Conservation (phyloP, 2,797 vertebrate species). For the Stomatorhinus walkeri region DNA sequence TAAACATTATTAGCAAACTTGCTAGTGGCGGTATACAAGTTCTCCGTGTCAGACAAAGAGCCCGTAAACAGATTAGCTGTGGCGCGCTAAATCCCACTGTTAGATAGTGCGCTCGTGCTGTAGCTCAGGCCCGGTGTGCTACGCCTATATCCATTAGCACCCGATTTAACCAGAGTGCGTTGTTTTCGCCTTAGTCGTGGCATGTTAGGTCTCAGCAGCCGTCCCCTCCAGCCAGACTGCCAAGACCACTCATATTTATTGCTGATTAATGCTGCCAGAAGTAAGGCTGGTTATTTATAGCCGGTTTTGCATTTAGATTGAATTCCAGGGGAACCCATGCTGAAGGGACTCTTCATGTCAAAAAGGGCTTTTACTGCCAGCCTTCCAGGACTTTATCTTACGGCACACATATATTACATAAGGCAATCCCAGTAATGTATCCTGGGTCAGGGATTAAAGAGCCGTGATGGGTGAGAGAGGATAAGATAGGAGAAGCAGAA, state of each 20-base stretch:
- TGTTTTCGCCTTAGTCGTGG: background rate
- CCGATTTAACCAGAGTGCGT: background rate
- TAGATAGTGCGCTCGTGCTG: background rate
- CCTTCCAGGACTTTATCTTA: slow-evolving; percentile 20
- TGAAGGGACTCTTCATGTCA: slow-evolving; percentile 26
- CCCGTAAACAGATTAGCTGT: background rate
- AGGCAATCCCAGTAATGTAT: slow-evolving; percentile 33
- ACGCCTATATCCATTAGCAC: background rate
- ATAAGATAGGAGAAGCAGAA: background rate
- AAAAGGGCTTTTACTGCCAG: slow-evolving; percentile 11
- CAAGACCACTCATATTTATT: slow-evolving; percentile 8
- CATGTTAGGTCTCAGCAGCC: background rate
- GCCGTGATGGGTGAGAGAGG: background rate
- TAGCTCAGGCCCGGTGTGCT: background rate
- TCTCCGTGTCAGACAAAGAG: background rate
- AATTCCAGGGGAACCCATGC: slow-evolving; percentile 25
- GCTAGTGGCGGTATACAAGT: background rate
- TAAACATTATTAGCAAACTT: background rate
- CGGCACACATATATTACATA: slow-evolving; percentile 31
- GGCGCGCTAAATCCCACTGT: background rate
- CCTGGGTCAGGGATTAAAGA: slow-evolving; percentile 30
- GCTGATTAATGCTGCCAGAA: slow-evolving; percentile 32
- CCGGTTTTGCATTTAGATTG: slow-evolving; percentile 38
- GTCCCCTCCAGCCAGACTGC: background rate
- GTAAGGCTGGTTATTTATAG: slow-evolving; percentile 25